A percentile compares a stretch with the other conserved stretches of the same genome.
These are phyloP conservation scores for Enteromius treurensis DNA, from an alignment of 2,797 vertebrate genomes.

Conservation along the genomic window DNA sequence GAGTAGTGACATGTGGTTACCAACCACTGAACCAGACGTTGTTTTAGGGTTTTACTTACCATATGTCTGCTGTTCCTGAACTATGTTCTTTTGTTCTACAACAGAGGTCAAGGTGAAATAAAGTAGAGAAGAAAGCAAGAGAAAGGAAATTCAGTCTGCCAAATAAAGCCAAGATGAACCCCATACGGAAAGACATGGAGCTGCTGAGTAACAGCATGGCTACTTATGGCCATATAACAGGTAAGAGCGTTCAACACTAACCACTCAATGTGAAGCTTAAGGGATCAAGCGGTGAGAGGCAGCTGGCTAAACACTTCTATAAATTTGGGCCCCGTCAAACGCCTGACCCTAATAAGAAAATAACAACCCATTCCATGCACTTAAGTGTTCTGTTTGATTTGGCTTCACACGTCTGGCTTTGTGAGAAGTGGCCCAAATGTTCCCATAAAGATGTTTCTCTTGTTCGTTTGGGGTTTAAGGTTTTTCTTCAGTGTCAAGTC, in stretches of 20 bases:
- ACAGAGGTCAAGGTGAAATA: neutral
- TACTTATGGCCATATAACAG: slow-evolving; percentile 77
- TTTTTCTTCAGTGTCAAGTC: neutral
- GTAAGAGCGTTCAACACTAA: slow-evolving; percentile 56
- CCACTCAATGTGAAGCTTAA: neutral
- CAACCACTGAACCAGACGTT: neutral
- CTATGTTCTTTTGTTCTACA: neutral
- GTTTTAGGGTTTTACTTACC: neutral
- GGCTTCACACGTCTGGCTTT: slow-evolving; percentile 37
- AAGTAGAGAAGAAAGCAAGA: neutral
- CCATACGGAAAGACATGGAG: slow-evolving; percentile 77
- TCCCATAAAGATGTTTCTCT: neutral
- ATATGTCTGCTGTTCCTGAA: neutral
- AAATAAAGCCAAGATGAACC: slow-evolving; percentile 70
- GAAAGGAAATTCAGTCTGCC: neutral
- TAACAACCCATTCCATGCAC: slow-evolving; percentile 39
- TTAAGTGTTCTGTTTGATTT: slow-evolving; percentile 60
- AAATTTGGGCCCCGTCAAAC: neutral
- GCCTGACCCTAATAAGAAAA: slow-evolving; percentile 7
- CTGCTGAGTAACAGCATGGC: slow-evolving; percentile 82
- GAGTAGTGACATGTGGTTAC: neutral
- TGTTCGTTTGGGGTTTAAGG: neutral
- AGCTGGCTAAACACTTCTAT: neutral
- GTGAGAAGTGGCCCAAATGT: neutral
- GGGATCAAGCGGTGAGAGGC: neutral